Percentiles rank a stretch among this genome's conserved stretches.
Conservation (phyloP, 2,113 vertebrate species). For the Xiphias gladius region DNA sequence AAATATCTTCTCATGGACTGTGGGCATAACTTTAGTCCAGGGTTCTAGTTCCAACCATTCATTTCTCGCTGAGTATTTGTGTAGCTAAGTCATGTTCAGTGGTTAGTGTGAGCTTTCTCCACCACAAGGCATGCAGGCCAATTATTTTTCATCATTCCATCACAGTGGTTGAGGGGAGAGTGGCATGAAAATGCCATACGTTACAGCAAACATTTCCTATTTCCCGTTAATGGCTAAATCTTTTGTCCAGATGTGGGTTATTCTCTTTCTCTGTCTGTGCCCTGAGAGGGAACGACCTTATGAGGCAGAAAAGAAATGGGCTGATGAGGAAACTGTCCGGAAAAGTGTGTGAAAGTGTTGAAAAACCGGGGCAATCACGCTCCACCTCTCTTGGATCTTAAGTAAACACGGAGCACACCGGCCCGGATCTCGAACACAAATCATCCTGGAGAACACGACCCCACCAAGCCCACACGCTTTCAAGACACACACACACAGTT, state of each 20-base stretch:
- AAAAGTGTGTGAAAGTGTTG: constrained; percentile 79
- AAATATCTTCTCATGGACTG: constrained; percentile 15
- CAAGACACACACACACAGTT: background rate
- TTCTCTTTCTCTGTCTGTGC: constrained; percentile 32
- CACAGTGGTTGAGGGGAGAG: constrained; percentile 17
- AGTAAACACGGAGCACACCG: constrained; percentile 74
- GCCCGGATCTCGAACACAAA: constrained; percentile 63
- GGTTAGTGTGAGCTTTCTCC: constrained; percentile 23
- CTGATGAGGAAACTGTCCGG: constrained; percentile 68
- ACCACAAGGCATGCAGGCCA: constrained; percentile 19
- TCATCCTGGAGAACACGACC: constrained; percentile 56
- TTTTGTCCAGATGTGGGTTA: constrained; percentile 70
- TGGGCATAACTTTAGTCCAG: constrained; percentile 8
- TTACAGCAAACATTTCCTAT: constrained; percentile 67
- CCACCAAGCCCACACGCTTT: constrained; percentile 8
- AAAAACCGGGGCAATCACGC: constrained; percentile 69
- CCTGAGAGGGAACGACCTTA: constrained; percentile 40
- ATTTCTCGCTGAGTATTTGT: constrained; percentile 32
- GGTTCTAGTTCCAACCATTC: constrained; percentile 10
- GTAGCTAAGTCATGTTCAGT: constrained; percentile 19
- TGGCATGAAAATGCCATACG: constrained; percentile 54
- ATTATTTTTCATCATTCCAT: constrained; percentile 52
- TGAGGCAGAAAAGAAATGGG: constrained; percentile 58
- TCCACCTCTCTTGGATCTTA: constrained; percentile 72
- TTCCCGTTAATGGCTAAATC: constrained; percentile 69